Evolutionary conservation across 2,113 vertebrate species (phyloP).

Genomic region (Hemicordylus capensis): DNA sequence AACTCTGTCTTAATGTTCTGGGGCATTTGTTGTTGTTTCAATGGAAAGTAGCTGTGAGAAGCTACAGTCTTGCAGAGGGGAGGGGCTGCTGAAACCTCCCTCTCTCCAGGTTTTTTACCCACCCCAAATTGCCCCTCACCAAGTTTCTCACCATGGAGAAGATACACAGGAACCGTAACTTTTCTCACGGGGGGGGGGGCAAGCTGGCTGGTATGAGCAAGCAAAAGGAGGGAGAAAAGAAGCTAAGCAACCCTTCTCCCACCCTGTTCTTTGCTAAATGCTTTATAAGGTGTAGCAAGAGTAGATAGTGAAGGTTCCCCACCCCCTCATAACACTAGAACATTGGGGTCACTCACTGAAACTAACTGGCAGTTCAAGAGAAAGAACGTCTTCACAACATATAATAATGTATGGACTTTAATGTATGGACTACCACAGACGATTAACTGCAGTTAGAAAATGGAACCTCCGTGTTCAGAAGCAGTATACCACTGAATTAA

Average conservation of each 20-base stretch:
- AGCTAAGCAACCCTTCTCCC: neutral
- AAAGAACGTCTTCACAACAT: neutral
- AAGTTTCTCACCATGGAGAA: neutral
- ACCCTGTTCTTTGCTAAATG: neutral
- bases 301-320: neutral
- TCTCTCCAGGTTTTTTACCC: neutral
- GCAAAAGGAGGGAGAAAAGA: neutral
- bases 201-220: neutral
- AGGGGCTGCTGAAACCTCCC: neutral
- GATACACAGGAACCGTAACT: no score
- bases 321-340: neutral
- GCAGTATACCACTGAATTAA: neutral
- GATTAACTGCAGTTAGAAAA: neutral
- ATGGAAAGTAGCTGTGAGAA: neutral
- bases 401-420: neutral
- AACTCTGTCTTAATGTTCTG: no score
- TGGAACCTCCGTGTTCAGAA: no score
- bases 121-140: neutral
- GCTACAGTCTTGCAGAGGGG: neutral
- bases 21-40: neutral
- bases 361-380: neutral
- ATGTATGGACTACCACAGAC: neutral
- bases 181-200: neutral
- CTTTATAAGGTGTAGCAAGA: neutral
- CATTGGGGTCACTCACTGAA: neutral